Conservation (phyloP, 2,113 vertebrate genomes). For the Jaculus jaculus region DNA sequence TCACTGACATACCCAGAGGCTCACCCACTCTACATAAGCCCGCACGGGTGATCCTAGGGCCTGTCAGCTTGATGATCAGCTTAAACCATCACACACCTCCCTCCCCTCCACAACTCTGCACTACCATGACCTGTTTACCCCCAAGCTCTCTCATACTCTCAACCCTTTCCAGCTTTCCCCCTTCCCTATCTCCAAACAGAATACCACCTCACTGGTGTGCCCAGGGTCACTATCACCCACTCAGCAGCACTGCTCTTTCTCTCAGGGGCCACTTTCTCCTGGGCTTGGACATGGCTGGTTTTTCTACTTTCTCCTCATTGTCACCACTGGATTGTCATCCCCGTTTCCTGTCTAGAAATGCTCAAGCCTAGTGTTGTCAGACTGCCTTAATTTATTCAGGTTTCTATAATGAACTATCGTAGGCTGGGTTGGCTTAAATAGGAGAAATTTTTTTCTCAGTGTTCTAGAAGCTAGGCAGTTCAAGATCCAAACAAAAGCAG, state of each 20-base stretch:
- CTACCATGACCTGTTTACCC: neutral
- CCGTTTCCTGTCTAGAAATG: neutral
- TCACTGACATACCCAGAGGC: too few species aligned
- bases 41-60: too few species aligned
- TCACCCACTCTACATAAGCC: too few species aligned
- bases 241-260: neutral
- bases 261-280: too few species aligned
- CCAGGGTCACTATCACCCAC: too few species aligned
- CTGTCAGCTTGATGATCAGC: too few species aligned
- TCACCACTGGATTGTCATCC: neutral
- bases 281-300: too few species aligned
- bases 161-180: neutral
- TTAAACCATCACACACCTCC: neutral
- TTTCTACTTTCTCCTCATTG: neutral
- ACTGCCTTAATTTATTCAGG: neutral
- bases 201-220: too few species aligned
- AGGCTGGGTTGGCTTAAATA: neutral
- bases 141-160: neutral
- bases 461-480: neutral
- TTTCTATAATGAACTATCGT: neutral
- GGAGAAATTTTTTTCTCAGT: neutral
- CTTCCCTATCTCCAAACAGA: too few species aligned
- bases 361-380: neutral
- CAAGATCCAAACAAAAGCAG: neutral
- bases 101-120: neutral